A percentile compares a stretch with the other conserved stretches of the same genome.
Evolutionary conservation across 35 echinoderm and acorn worm species (phyloP).

Genomic region (Apostichopus californicus): DNA sequence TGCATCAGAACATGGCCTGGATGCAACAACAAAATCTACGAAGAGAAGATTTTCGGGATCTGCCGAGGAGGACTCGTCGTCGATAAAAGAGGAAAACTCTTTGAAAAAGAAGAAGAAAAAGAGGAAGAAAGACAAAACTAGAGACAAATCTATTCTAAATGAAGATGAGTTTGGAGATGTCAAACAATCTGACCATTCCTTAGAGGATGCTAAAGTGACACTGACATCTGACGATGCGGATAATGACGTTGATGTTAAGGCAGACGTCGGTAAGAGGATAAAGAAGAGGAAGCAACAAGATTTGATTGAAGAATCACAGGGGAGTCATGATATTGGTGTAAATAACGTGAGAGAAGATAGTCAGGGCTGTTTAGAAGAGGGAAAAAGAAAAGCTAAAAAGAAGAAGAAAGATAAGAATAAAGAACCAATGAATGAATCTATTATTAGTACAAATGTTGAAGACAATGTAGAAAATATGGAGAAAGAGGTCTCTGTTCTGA

Average conservation of each 20-base stretch:
- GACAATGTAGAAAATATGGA: not conserved
- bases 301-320: not conserved
- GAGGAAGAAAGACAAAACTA: conserved; percentile 25
- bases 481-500: not conserved
- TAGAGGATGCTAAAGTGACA: not conserved
- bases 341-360: not conserved
- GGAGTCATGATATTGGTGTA: not conserved
- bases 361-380: not conserved
- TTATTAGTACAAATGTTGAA: too few relatives aligned
- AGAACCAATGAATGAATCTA: not conserved
- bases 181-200: not conserved
- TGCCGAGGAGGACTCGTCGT: not conserved
- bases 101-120: conserved; percentile 30
- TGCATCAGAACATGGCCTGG: not conserved
- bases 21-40: not conserved
- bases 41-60: not conserved
- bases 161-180: not conserved
- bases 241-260: not conserved
- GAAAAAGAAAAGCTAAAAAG: not conserved
- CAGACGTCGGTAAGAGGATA: not conserved
- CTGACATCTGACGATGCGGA: not conserved
- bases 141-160: not conserved
- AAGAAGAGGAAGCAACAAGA: conserved; percentile 29
- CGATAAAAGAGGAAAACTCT: not conserved
- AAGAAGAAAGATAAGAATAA: conserved; percentile 5